Percentiles rank a stretch among this genome's conserved stretches.
These are phyloP conservation scores for Phortica magna DNA, from an alignment of 2,888 invertebrate genomes.

Conservation along the genomic window DNA sequence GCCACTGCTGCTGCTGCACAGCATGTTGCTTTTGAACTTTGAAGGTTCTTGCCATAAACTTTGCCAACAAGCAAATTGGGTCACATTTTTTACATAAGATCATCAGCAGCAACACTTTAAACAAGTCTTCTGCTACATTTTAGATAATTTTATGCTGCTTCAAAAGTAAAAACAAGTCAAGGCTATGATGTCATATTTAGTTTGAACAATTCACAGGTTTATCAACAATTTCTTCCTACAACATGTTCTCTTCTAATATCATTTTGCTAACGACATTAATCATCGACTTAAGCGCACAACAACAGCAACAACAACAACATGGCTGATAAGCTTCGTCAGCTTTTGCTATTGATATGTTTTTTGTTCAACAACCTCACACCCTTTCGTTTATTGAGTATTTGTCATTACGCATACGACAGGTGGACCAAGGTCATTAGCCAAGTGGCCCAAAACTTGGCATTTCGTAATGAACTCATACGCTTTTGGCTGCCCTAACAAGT, in stretches of 20 bases:
- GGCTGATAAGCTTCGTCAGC: slow-evolving; percentile 13
- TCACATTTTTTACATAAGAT: too few species aligned
- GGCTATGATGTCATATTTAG: slow-evolving; percentile 44
- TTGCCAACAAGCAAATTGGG: too few species aligned
- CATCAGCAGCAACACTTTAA: too few species aligned
- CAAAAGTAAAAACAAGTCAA: slow-evolving; percentile 33
- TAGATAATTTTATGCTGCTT: too few species aligned
- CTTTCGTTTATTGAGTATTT: not conserved
- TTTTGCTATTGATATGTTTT: slow-evolving; percentile 27
- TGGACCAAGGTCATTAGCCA: slow-evolving; percentile 72
- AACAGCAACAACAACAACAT: slow-evolving; percentile 3
- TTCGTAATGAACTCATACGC: slow-evolving; percentile 56
- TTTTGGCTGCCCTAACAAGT: slow-evolving; percentile 3
- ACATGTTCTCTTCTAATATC: slow-evolving; percentile 36
- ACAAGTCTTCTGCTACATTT: too few species aligned
- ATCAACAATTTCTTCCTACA: slow-evolving; percentile 7
- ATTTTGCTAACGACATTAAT: slow-evolving; percentile 41
- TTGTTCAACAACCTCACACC: not conserved
- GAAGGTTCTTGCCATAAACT: not conserved
- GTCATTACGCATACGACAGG: slow-evolving; percentile 63
- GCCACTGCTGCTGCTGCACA: too few species aligned
- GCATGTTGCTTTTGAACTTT: not conserved
- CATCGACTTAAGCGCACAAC: slow-evolving; percentile 35
- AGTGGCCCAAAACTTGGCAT: slow-evolving; percentile 42
- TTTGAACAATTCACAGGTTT: slow-evolving; percentile 1